Evolutionary conservation across 2,113 vertebrate genomes (phyloP), one percentile per base, ranked within the genome.

Genomic region (Protobothrops mucrosquamatus): DNA sequence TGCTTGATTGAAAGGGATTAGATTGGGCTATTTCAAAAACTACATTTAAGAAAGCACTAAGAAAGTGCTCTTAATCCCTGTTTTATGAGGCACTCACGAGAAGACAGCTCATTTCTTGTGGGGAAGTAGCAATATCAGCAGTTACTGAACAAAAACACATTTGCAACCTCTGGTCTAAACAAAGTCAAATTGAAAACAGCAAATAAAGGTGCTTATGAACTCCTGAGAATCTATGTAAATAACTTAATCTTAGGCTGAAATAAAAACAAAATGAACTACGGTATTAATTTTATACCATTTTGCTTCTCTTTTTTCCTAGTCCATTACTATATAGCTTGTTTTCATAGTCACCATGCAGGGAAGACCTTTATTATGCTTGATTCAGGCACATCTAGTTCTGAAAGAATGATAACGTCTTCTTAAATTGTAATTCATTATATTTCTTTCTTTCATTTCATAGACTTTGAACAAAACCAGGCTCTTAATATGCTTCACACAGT

Each of bases 51-150:
- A 56, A 94, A 96, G n/a, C 18, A 92, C 92, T 34, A 54, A 92
- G 91, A 56, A 94, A 96, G n/a, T 22, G 93, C 92, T 97, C 93
- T 92, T 96, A 97, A 97, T 97, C 93, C 96, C 94, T 95, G 64
- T 92, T 97, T 97, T 97, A 97, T 96, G 96, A 97, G 94, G 92
- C 95, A 95, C 52, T 0, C 26, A 20, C 54, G 0, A 52, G 85
- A 93, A 96, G 95, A 94, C 87, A 29, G 89, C 93, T 91, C 92
- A 88, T 96, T 95, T 93, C 92, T 96, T 54, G 48, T 88, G 90
- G 54, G 93, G 95, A 97, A 96, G 93, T 93, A 95, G 96, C 96
- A 96, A 94, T 95, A 96, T 97, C 96, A 97, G 96, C 96, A 97
- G 92, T 94, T 94, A 88, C 92, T 0, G 2, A 95, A 93, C 95